Percentiles rank a stretch among this genome's conserved stretches.
These are phyloP conservation scores for Syngnathus floridae DNA, from an alignment of 2,113 vertebrate genomes.

Conservation along the genomic window DNA sequence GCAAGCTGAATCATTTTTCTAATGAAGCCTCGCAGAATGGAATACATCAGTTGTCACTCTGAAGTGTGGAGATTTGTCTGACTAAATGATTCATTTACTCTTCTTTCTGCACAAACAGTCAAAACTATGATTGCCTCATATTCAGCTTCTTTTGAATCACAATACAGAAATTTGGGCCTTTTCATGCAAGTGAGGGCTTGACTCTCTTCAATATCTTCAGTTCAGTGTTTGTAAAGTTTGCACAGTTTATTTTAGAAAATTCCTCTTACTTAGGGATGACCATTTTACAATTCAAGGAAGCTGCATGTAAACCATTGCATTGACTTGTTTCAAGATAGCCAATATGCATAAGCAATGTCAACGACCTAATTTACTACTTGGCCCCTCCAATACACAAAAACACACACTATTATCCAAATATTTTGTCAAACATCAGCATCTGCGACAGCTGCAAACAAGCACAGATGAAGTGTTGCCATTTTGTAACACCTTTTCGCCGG, in stretches of 20 bases:
- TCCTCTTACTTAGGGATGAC: background rate
- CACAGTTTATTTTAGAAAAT: slow-evolving; percentile 22
- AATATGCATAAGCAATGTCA: background rate
- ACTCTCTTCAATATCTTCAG: slow-evolving; percentile 30
- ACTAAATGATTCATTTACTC: slow-evolving; percentile 4
- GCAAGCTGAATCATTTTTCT: slow-evolving; percentile 16
- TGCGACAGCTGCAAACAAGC: slow-evolving; percentile 11
- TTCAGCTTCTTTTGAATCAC: slow-evolving; percentile 40
- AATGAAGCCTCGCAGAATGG: slow-evolving; percentile 12
- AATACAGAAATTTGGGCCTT: slow-evolving; percentile 52
- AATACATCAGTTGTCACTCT: slow-evolving; percentile 13
- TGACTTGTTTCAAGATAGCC: background rate
- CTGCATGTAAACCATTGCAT: too few species aligned
- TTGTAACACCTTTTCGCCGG: background rate
- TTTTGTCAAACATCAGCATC: background rate
- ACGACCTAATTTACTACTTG: background rate
- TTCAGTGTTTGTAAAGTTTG: too few species aligned
- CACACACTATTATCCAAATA: background rate
- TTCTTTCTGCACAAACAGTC: slow-evolving; percentile 17
- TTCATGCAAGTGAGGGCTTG: slow-evolving; percentile 39
- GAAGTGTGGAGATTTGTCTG: background rate
- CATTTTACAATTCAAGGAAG: background rate
- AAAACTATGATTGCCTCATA: slow-evolving; percentile 41
- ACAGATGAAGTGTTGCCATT: slow-evolving; percentile 1
- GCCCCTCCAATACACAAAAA: background rate